These are phyloP conservation scores for Drosophila mettleri DNA, from an alignment of 2,888 invertebrate genomes.

Conservation along the genomic window DNA sequence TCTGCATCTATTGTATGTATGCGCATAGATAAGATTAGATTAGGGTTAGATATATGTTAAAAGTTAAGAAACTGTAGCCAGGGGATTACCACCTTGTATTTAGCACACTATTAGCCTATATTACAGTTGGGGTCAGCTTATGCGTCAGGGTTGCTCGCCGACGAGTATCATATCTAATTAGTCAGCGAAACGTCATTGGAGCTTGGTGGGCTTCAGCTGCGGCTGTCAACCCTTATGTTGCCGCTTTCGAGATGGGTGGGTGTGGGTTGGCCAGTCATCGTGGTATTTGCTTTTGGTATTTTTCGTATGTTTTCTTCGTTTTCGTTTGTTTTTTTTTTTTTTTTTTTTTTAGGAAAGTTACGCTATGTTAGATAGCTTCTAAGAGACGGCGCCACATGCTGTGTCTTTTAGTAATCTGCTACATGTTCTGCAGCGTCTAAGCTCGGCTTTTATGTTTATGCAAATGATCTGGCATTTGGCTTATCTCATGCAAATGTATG, in stretches of 20 bases:
- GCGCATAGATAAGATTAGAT: slow-evolving; percentile 35
- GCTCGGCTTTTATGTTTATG: slow-evolving; percentile 63
- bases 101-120: slow-evolving; percentile 25
- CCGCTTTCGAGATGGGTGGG: slow-evolving; percentile 9
- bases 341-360: slow-evolving; percentile 53
- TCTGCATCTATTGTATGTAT: slow-evolving; percentile 1
- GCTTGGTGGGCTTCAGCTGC: slow-evolving; percentile 57
- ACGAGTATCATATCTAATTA: slow-evolving; percentile 63
- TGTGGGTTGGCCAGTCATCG: slow-evolving; percentile 18
- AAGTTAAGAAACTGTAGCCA: slow-evolving; percentile 1
- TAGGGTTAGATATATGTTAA: background rate
- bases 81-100: slow-evolving; percentile 15
- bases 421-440: slow-evolving; percentile 6
- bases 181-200: slow-evolving; percentile 53
- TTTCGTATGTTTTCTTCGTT: background rate
- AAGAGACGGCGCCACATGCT: slow-evolving; percentile 71
- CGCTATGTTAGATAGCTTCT: slow-evolving; percentile 50
- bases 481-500: slow-evolving; percentile 59
- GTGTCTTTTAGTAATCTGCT: slow-evolving; percentile 55
- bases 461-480: slow-evolving; percentile 65
- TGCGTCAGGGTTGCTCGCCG: slow-evolving; percentile 36
- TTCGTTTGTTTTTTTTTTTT: background rate
- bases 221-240: slow-evolving; percentile 39
- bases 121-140: slow-evolving; percentile 16
- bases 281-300: slow-evolving; percentile 20